These are phyloP conservation scores for Phoxinus phoxinus DNA, from an alignment of 2,113 vertebrate species.

Conservation along the genomic window DNA sequence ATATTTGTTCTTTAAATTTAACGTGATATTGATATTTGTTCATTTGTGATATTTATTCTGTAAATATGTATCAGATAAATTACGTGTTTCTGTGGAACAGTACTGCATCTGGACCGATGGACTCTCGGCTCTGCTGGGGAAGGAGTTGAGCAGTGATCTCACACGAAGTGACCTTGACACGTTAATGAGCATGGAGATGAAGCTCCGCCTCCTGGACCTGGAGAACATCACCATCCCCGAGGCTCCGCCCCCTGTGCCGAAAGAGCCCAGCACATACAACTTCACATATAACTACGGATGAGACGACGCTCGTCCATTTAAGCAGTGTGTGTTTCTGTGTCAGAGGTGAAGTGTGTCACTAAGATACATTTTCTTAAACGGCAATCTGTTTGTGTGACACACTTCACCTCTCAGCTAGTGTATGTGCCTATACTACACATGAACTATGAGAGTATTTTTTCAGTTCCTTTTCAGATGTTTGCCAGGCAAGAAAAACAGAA, in stretches of 20 bases:
- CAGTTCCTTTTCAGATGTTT: not conserved
- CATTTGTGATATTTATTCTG: no score
- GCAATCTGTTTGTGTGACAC: not conserved
- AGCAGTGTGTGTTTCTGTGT: conserved; percentile 53
- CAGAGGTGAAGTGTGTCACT: conserved; percentile 22
- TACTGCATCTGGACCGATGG: conserved; percentile 98
- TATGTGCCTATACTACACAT: not conserved
- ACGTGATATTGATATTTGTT: no score
- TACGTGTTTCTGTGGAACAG: conserved; percentile 67
- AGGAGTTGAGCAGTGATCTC: conserved; percentile 96
- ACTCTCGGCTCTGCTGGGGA: conserved; percentile 90
- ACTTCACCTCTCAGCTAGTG: not conserved
- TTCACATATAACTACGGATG: conserved; percentile 97
- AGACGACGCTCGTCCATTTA: conserved; percentile 52
- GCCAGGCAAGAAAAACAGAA: not conserved
- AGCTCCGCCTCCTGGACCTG: conserved; percentile 94
- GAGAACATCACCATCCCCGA: conserved; percentile 97
- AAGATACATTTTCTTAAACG: not conserved
- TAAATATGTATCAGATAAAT: not conserved
- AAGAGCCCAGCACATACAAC: conserved; percentile 97
- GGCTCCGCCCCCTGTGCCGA: conserved; percentile 91
- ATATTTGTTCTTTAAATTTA: no score
- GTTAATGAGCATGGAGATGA: conserved; percentile 98
- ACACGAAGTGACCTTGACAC: conserved; percentile 96
- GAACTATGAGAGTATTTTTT: not conserved